A percentile compares a stretch with the other conserved stretches of the same genome.
Evolutionary conservation across 2,888 invertebrate genomes (phyloP).

Genomic region (Oscheius myriophilus): DNA sequence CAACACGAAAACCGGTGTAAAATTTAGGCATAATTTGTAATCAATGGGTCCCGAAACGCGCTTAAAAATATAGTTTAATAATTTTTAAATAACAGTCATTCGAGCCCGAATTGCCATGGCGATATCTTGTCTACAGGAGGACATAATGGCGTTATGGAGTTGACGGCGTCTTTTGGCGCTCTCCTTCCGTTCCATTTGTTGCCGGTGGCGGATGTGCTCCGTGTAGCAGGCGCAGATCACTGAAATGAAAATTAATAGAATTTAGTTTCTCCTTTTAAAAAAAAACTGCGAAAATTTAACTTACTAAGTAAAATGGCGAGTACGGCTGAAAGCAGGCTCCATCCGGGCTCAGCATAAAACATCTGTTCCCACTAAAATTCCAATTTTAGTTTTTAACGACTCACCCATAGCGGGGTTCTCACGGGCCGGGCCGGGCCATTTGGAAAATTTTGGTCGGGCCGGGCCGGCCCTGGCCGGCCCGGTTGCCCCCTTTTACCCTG

Average conservation of each 20-base stretch:
- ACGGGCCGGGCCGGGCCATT: too few relatives aligned
- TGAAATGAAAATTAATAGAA: slow-evolving; percentile 23
- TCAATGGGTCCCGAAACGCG: too few relatives aligned
- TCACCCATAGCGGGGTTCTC: too few relatives aligned
- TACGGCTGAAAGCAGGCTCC: slow-evolving; percentile 42
- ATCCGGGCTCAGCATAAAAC: slow-evolving; percentile 44
- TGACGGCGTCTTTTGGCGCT: slow-evolving; percentile 76
- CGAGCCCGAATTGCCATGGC: slow-evolving; percentile 54
- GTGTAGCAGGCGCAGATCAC: slow-evolving; percentile 40
- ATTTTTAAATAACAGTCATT: slow-evolving; percentile 44
- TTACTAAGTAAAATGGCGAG: slow-evolving; percentile 36
- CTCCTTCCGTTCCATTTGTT: slow-evolving; percentile 71
- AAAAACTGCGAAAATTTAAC: too few relatives aligned
- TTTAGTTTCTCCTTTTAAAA: slow-evolving; percentile 2
- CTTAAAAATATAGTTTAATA: too few relatives aligned
- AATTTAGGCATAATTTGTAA: too few relatives aligned
- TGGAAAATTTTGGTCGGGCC: too few relatives aligned
- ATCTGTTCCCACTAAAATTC: slow-evolving; percentile 29
- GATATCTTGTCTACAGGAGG: slow-evolving; percentile 50
- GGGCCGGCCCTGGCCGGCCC: too few relatives aligned
- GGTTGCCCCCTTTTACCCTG: too few relatives aligned
- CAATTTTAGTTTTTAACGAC: too few relatives aligned
- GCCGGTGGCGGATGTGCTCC: slow-evolving; percentile 34
- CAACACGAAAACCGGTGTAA: too few relatives aligned
- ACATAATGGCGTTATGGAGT: slow-evolving; percentile 53